These are phyloP conservation scores for Lampris incognitus DNA, from an alignment of 2,113 vertebrate genomes.

Conservation along the genomic window DNA sequence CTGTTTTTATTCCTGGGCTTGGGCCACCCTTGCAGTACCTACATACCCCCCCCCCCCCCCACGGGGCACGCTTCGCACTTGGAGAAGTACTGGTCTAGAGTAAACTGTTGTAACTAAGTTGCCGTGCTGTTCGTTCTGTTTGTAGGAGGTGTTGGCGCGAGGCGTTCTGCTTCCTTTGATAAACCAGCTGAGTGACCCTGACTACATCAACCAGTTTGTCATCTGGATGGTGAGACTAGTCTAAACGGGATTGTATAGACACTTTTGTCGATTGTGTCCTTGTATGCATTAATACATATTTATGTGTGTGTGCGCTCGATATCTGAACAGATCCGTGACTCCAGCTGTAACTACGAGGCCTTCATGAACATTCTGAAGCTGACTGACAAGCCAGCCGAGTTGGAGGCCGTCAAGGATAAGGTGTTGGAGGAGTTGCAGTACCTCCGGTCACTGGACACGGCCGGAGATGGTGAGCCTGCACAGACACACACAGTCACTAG, in stretches of 20 bases:
- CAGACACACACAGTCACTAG: not conserved
- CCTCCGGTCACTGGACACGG: constrained; percentile 97
- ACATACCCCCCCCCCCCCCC: no score
- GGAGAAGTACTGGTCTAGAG: no score
- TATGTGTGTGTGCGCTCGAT: constrained; percentile 16
- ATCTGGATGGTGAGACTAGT: constrained; percentile 95
- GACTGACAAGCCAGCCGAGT: constrained; percentile 92
- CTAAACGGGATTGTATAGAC: not conserved
- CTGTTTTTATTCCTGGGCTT: no score
- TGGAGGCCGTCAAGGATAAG: constrained; percentile 97
- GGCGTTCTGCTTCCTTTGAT: constrained; percentile 98
- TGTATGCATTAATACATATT: not conserved
- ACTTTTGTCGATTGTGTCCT: not conserved
- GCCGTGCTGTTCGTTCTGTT: constrained; percentile 37
- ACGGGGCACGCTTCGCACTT: no score
- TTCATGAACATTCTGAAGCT: constrained; percentile 99
- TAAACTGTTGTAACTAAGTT: no score
- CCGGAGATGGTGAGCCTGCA: constrained; percentile 89
- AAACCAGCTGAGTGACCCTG: constrained; percentile 98
- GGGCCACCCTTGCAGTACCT: no score
- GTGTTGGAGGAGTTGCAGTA: constrained; percentile 96
- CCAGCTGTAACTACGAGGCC: constrained; percentile 98
- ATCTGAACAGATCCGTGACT: constrained; percentile 90
- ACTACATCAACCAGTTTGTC: constrained; percentile 99
- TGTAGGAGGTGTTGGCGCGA: constrained; percentile 95